These are phyloP conservation scores for Actinemys pallida DNA, from an alignment of 2,113 vertebrate genomes.

Conservation along the genomic window DNA sequence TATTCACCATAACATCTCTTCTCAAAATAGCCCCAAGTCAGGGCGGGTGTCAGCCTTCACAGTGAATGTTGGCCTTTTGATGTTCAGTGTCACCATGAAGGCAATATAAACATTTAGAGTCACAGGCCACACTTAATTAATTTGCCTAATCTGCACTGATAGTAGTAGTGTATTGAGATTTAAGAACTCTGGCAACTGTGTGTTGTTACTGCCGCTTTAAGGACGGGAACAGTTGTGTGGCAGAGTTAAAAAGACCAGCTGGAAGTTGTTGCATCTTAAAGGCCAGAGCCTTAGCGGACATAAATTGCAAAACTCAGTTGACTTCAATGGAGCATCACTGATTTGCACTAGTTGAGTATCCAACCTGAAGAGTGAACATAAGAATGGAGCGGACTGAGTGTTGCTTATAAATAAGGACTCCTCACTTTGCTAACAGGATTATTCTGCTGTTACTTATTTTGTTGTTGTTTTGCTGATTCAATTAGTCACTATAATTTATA, in stretches of 20 bases:
- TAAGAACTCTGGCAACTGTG: no score
- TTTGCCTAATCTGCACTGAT: no score
- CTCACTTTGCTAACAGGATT: background rate
- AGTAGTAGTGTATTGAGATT: no score
- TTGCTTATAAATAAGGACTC: background rate
- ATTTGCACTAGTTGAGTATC: no score
- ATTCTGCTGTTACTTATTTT: background rate
- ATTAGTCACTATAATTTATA: background rate
- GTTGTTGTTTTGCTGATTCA: background rate
- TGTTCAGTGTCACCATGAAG: background rate
- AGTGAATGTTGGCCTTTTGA: background rate
- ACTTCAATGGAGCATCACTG: no score
- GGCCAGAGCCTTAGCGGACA: background rate
- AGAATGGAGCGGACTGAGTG: no score
- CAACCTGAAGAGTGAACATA: no score
- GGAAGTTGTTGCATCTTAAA: background rate
- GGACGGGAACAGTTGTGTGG: background rate
- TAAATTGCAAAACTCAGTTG: background rate
- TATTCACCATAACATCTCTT: background rate
- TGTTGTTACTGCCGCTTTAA: background rate
- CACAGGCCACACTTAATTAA: no score
- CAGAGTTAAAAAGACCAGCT: background rate
- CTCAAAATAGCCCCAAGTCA: background rate
- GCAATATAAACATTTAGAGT: background rate
- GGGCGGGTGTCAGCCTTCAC: rapidly evolving